phyloP scores from a whole-genome alignment of 2,888 invertebrate species.

The Rhingia rostrata region DNA sequence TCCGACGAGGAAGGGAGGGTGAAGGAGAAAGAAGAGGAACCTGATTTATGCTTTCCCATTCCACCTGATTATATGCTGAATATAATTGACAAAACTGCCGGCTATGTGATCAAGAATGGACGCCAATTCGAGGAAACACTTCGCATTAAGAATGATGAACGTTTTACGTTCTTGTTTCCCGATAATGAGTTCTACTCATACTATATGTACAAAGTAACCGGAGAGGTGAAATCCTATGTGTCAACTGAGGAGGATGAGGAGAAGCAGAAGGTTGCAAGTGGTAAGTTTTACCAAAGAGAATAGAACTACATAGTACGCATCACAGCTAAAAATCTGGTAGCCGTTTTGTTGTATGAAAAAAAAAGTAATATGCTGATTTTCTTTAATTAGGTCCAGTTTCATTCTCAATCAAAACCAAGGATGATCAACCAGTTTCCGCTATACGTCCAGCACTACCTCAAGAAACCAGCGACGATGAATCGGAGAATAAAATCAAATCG shows the following conservation, averaged over 20 bases:
- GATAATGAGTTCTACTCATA: constrained; percentile 91
- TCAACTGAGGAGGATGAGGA: constrained; percentile 80
- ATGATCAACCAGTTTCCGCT: constrained; percentile 85
- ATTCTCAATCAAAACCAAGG: constrained; percentile 93
- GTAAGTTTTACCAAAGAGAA: too few species aligned
- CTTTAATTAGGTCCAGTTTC: constrained; percentile 87
- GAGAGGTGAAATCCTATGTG: constrained; percentile 75
- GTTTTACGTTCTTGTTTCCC: constrained; percentile 93
- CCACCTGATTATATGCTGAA: constrained; percentile 93
- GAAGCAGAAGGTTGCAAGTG: constrained; percentile 78
- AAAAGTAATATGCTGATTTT: neutral
- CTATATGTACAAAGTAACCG: constrained; percentile 87
- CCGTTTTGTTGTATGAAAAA: too few species aligned
- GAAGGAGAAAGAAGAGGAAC: constrained; percentile 64
- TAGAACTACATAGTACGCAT: too few species aligned
- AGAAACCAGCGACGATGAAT: constrained; percentile 90
- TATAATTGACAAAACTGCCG: constrained; percentile 98
- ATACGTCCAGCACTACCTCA: constrained; percentile 90
- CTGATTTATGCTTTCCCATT: constrained; percentile 82
- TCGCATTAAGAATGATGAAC: constrained; percentile 90
- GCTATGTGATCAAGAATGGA: constrained; percentile 97
- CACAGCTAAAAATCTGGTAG: too few species aligned
- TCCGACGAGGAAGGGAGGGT: constrained; percentile 66
- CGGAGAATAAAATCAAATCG: constrained; percentile 77
- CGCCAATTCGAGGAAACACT: constrained; percentile 95